Percentiles rank a stretch among this genome's conserved stretches.
Conservation (phyloP, 2,113 vertebrate species). For the Leptobrachium leishanense region DNA sequence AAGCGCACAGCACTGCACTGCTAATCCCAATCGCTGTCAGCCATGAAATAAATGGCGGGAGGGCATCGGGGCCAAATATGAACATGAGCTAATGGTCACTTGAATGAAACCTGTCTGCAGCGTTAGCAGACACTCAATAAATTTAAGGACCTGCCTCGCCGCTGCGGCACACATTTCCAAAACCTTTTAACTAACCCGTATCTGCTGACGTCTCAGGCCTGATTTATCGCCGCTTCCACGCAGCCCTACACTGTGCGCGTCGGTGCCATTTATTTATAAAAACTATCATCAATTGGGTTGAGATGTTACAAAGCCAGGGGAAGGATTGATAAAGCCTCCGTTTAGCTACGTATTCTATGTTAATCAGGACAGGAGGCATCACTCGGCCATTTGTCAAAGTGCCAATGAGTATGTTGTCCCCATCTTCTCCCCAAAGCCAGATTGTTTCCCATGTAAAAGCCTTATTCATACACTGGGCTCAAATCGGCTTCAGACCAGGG, state of each 20-base stretch:
- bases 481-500: no score
- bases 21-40: slow-evolving; percentile 34
- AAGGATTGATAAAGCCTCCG: no score
- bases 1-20: not conserved
- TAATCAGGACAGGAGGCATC: no score
- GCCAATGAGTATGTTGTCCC: no score
- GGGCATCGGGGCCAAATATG: slow-evolving; percentile 37
- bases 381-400: no score
- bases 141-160: slow-evolving; percentile 29
- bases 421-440: no score
- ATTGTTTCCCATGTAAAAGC: no score
- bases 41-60: slow-evolving; percentile 37
- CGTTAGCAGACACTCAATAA: slow-evolving; percentile 38
- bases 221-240: slow-evolving; percentile 46
- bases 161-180: slow-evolving; percentile 36
- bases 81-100: slow-evolving; percentile 49
- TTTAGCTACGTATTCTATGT: no score
- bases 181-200: slow-evolving; percentile 47
- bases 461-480: no score
- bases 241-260: slow-evolving; percentile 27
- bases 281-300: not conserved
- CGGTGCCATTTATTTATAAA: slow-evolving; percentile 37
- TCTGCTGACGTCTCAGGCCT: slow-evolving; percentile 29
- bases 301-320: no score
- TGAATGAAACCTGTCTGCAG: slow-evolving; percentile 46